A percentile compares a stretch with the other conserved stretches of the same genome.
Conservation (phyloP, 2,888 invertebrate species). For the Drosophila fungiperda region DNA sequence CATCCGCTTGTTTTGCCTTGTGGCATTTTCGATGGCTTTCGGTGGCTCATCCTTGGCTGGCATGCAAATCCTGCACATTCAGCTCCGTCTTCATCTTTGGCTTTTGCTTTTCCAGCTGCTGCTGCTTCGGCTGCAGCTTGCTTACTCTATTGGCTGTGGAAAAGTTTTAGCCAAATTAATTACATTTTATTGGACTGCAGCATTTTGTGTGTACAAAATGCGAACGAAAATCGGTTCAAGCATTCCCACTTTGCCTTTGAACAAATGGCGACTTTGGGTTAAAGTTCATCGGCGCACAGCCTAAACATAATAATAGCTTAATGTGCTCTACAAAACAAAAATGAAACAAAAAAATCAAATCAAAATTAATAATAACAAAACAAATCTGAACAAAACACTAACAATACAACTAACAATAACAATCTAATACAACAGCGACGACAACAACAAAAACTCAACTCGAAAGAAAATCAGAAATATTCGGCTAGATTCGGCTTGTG, state of each 20-base stretch:
- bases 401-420: slow-evolving; percentile 44
- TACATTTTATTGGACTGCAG: slow-evolving; percentile 74
- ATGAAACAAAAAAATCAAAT: slow-evolving; percentile 2
- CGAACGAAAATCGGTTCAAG: slow-evolving; percentile 15
- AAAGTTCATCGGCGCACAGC: slow-evolving; percentile 43
- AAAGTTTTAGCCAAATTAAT: slow-evolving; percentile 73
- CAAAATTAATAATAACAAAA: not conserved
- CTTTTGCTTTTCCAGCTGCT: slow-evolving; percentile 48
- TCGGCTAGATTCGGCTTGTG: slow-evolving; percentile 45
- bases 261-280: slow-evolving; percentile 24
- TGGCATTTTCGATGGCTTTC: slow-evolving; percentile 31
- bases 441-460: slow-evolving; percentile 17
- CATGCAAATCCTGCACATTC: slow-evolving; percentile 12
- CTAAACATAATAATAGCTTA: slow-evolving; percentile 54
- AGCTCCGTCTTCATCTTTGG: slow-evolving; percentile 41
- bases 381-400: slow-evolving; percentile 26
- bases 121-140: slow-evolving; percentile 27
- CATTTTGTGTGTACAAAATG: slow-evolving; percentile 20
- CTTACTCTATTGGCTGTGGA: slow-evolving; percentile 67
- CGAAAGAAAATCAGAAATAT: slow-evolving; percentile 23
- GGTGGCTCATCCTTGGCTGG: slow-evolving; percentile 16
- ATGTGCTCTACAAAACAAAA: slow-evolving; percentile 32
- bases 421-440: slow-evolving; percentile 35
- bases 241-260: slow-evolving; percentile 1
- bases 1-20: slow-evolving; percentile 31